A percentile compares a stretch with the other conserved stretches of the same genome.
Evolutionary conservation across 2,888 invertebrate genomes (phyloP).

Genomic region (Malthinus flaveolus): DNA sequence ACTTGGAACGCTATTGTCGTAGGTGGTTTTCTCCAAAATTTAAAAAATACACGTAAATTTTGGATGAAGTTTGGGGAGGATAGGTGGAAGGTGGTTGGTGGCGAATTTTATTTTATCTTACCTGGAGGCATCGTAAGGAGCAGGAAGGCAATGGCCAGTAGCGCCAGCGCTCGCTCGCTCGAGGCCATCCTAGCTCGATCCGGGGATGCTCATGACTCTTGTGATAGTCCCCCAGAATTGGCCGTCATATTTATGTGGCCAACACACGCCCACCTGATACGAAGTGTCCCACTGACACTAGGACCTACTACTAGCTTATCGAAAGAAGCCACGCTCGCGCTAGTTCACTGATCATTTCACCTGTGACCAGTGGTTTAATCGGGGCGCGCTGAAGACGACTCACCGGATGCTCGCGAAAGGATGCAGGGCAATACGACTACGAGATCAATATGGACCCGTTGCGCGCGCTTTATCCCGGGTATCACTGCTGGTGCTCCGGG

Average conservation of each 20-base stretch:
- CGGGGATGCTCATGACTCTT: conserved; percentile 47
- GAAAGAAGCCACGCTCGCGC: conserved; percentile 45
- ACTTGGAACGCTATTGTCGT: neutral
- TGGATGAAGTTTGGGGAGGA: neutral
- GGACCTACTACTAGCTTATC: conserved; percentile 49
- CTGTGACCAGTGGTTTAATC: conserved; percentile 37
- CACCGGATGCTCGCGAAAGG: conserved; percentile 28
- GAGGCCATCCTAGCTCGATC: conserved; percentile 51
- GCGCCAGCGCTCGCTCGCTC: conserved; percentile 48
- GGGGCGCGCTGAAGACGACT: conserved; percentile 35
- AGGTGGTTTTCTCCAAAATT: too few relatives aligned
- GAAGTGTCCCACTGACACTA: conserved; percentile 32
- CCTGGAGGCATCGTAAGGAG: conserved; percentile 53
- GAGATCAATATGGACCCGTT: conserved; percentile 40
- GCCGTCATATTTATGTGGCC: conserved; percentile 49
- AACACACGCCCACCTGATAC: conserved; percentile 39
- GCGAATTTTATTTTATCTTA: conserved; percentile 33
- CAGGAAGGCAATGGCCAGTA: conserved; percentile 52
- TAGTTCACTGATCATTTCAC: conserved; percentile 47
- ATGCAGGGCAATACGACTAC: conserved; percentile 34
- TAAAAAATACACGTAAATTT: too few relatives aligned
- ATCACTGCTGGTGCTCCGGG: conserved; percentile 57
- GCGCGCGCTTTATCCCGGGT: conserved; percentile 57
- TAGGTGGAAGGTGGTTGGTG: neutral
- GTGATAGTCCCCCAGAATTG: conserved; percentile 50